Evolutionary conservation across 2,113 vertebrate species (phyloP), one percentile per base, ranked within the genome.

Genomic region (Penelope pileata): DNA sequence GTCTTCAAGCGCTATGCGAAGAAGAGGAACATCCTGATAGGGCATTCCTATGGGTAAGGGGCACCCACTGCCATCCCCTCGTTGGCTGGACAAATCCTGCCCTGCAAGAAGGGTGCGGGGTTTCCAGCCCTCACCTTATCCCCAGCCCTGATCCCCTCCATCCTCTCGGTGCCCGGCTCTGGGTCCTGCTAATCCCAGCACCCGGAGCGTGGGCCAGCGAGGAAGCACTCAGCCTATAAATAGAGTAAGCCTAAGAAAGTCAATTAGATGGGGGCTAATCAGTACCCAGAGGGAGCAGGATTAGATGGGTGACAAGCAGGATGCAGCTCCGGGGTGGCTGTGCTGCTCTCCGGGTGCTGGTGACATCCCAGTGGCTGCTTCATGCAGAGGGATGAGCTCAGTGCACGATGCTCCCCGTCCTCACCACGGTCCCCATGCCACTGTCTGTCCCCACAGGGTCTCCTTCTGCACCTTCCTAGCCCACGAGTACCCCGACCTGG

Each of bases 381-480:
- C 6, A 9, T 23, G 62, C 18, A 14, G 26, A 53, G 19, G 56
- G 56, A 59, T 4, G 32, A 58, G 54, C 54, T 53, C 13, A 21
- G 58, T 16, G 34, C 34, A 23, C 36, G 16, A 26, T 16, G 12
- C 32, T 34, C 56, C 12, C 56, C 13, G 56, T 34, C 56, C 56
- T 58, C 56, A 18, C 56, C 21, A 9, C 21, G n/a, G 50, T 22
- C 22, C 50, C 27, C 58, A 38, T 0, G 6, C 12, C 19, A 7
- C 24, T 29, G 10, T 17, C 32, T 15, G 45, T 10, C 10, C 7
- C 15, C 0, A 1, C 96, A 99, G 99, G 15, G 99, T 99, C 53
- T 99, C 99, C 22, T 99, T 99, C 97, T 99, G 99, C 96, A 99
- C 99, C 4, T 99, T 99, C 97, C 98, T 99, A 80, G 99, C 99